These are phyloP conservation scores for Hipparchia semele DNA, from an alignment of 2,888 invertebrate genomes.

Conservation along the genomic window DNA sequence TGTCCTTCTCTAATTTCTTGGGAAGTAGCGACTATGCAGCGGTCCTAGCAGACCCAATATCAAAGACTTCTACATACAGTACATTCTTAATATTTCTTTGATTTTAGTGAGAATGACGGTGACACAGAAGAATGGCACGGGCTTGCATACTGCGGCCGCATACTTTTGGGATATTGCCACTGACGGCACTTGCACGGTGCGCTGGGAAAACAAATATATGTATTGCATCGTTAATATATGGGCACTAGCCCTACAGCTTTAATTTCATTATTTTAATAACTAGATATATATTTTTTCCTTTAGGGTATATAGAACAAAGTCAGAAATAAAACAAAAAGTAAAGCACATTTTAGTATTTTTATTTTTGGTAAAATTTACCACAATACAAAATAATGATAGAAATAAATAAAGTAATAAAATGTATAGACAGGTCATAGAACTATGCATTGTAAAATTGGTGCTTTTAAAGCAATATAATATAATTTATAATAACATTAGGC, in stretches of 20 bases:
- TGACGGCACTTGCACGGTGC: conserved; percentile 91
- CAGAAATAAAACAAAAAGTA: conserved; percentile 62
- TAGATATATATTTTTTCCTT: background rate
- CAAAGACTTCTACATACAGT: too few species aligned
- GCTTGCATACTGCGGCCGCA: conserved; percentile 91
- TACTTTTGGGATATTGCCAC: conserved; percentile 93
- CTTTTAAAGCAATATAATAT: conserved; percentile 83
- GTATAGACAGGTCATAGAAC: conserved; percentile 82
- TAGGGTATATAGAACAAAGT: background rate
- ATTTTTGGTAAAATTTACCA: conserved; percentile 84
- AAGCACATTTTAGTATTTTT: conserved; percentile 83
- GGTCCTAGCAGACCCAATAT: too few species aligned
- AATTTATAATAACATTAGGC: conserved; percentile 83
- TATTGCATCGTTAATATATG: conserved; percentile 93
- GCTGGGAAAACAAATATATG: conserved; percentile 95
- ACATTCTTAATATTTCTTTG: background rate
- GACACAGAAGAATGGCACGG: conserved; percentile 93
- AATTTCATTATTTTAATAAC: conserved; percentile 30
- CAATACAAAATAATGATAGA: conserved; percentile 82
- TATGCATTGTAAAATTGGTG: conserved; percentile 83
- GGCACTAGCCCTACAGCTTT: conserved; percentile 84
- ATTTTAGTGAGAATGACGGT: conserved; percentile 89
- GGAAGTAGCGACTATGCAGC: too few species aligned
- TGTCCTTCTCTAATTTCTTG: too few species aligned
- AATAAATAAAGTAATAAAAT: conserved; percentile 83